Evolutionary conservation across 2,797 vertebrate genomes (phyloP), one percentile per base, ranked within the genome.

Genomic region (Iguana delicatissima): DNA sequence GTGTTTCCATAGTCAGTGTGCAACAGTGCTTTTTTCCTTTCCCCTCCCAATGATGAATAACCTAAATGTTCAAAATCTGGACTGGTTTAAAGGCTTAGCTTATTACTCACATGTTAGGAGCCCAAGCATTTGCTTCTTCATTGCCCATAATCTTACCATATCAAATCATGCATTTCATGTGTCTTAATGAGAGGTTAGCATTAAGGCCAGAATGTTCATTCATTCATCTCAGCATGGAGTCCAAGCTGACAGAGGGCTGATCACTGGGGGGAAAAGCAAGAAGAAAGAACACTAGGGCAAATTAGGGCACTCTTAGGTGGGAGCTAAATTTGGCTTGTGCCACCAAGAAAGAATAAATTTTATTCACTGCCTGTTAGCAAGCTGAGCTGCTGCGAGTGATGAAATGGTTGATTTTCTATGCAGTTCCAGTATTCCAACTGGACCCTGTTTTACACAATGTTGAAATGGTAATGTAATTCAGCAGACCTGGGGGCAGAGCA

Each of bases 111-210:
- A 7, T 90, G 87, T 6, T 92, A 35, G 80, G n/a, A 87, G n/a
- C 2, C 9, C 10, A 82, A 79, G 24, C 26, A 59, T 94, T 95
- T 1, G 14, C 73, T 90, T 95, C 91, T 91, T 90, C 64, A 46
- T 91, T 91, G n/a, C 22, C 38, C 62, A 59, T 87, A 86, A 93
- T 84, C 93, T 94, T 74, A 81, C 73, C 50, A 5, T 87, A 91
- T 90, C 82, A 92, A 91, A 90, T 93, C 91, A 46, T 80, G 89
- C 88, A 93, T 91, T 96, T 96, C 88, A 76, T 93, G 85, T 93
- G 93, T 96, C 84, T 95, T 96, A 96, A 96, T 91, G 86, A 96
- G 52, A 55, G 59, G 35, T 95, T 94, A 95, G 89, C 92, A 94
- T 95, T 93, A 93, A 94, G 93, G 88, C 90, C 91, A 87, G 93